Conservation (phyloP, 2,797 vertebrate species). For the Cynodonichthys magdalenae region DNA sequence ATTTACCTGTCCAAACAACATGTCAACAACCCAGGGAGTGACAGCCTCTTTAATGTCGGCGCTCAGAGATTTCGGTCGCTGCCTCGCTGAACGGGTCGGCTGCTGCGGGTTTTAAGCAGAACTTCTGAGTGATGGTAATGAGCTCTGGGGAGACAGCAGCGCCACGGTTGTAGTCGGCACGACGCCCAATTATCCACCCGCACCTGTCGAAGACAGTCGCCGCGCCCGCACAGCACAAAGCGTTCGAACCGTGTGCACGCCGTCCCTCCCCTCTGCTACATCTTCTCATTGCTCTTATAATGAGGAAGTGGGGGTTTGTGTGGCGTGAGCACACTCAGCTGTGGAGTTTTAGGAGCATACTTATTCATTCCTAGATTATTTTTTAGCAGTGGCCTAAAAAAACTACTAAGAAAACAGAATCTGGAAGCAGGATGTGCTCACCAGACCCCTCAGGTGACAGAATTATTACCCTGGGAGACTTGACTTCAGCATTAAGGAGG, state of each 20-base stretch:
- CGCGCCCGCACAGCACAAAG: constrained; percentile 34
- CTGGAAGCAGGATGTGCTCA: neutral
- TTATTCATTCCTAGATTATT: constrained; percentile 3
- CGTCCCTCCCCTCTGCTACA: constrained; percentile 43
- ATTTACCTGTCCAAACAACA: constrained; percentile 52
- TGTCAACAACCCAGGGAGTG: constrained; percentile 25
- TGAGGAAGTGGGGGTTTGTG: constrained; percentile 30
- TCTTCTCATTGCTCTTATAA: constrained; percentile 44
- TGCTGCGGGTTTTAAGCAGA: constrained; percentile 43
- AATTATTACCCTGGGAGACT: neutral
- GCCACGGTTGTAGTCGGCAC: constrained; percentile 57
- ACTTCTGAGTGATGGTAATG: constrained; percentile 78
- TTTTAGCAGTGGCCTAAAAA: neutral
- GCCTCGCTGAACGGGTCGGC: constrained; percentile 36
- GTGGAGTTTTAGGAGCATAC: constrained; percentile 9
- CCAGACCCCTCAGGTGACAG: neutral
- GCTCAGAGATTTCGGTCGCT: constrained; percentile 36
- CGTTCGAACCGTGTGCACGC: constrained; percentile 41
- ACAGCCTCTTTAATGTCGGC: constrained; percentile 45
- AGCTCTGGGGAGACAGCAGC: constrained; percentile 68
- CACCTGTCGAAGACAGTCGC: constrained; percentile 69
- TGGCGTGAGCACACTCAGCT: constrained; percentile 6
- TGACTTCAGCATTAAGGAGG: neutral
- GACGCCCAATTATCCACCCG: constrained; percentile 76
- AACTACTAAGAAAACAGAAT: too few species aligned